phyloP scores from a whole-genome alignment of 2,113 vertebrate species.

The Brevimyrus niger region DNA sequence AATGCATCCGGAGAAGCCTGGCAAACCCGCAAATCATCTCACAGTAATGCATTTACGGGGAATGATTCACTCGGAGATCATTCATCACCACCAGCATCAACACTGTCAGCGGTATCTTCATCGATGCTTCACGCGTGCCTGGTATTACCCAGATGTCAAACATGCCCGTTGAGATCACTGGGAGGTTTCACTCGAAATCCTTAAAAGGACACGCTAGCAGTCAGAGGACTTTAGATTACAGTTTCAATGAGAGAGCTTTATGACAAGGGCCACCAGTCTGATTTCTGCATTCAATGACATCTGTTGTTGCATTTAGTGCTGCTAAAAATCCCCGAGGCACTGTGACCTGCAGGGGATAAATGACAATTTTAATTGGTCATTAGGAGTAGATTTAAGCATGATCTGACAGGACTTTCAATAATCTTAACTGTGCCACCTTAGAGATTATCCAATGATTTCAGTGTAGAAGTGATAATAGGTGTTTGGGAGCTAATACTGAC shows the following conservation, averaged over 20 bases:
- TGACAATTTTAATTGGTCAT: background rate
- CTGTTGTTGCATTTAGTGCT: background rate
- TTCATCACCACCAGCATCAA: background rate
- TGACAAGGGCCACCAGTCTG: background rate
- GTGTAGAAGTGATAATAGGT: background rate
- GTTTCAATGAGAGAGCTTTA: background rate
- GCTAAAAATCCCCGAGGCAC: background rate
- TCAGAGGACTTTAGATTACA: background rate
- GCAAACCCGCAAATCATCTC: background rate
- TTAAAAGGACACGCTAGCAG: background rate
- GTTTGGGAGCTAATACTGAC: background rate
- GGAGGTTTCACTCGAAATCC: background rate
- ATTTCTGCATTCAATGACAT: background rate
- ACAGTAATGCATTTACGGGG: constrained; percentile 21
- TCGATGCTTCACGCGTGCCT: too few relatives aligned
- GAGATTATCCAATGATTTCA: background rate
- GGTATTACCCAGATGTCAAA: background rate
- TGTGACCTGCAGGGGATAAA: background rate
- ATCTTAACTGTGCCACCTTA: background rate
- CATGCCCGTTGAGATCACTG: background rate
- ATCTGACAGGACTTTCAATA: background rate
- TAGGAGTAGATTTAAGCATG: background rate
- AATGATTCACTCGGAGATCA: background rate
- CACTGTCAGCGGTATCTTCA: background rate
- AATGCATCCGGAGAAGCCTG: constrained; percentile 14